Evolutionary conservation across 2,888 invertebrate species (phyloP), one percentile per base, ranked within the genome.

Genomic region (Macrophya annulata): DNA sequence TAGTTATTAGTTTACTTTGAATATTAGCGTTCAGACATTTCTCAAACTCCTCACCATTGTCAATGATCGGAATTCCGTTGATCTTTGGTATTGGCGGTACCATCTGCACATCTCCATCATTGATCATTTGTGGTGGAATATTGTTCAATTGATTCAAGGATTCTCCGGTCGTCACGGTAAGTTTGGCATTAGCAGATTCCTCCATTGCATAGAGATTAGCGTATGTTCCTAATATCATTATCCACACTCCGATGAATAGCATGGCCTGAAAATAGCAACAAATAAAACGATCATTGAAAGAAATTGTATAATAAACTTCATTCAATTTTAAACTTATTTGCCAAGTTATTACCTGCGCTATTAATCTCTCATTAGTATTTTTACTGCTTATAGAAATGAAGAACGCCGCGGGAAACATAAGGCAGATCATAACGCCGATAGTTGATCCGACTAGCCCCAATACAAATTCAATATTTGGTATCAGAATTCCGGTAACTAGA

Each of bases 391-490:
- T 96, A 87, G 96, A 96, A 51, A 98, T 96, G 93, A 98, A 99
- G 92, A 98, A 97, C 0, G 97, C 95, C 0, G 99, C 97, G 0
- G 99, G 99, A 91, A 99, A 97, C 91, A 99, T 96, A 55, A 99
- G 96, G 90, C 99, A 99, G 88, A 99, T 97, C 88, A 98, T 95
- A 17, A 98, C 97, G 0, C 99, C 99, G 89, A 99, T 98, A 0
- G 99, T 99, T 1, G 99, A 98, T 0, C 99, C 99, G 59, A 98
- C 97, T 55, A 99, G 94, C 0, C 99, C 99, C 86, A 99, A 95
- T 84, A 99, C 98, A 89, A 99, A 95, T 94, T 99, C 98, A 86
- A 98, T 98, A 91, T 98, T 99, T 21, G 99, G 99, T 89, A 99
- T 96, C 87, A 98, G 93, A 82, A 99, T 95, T 17, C 98, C 98